Base-by-base conservation (phyloP, 2,888 invertebrate genomes). In the Philopedon plagiatum region DNA sequence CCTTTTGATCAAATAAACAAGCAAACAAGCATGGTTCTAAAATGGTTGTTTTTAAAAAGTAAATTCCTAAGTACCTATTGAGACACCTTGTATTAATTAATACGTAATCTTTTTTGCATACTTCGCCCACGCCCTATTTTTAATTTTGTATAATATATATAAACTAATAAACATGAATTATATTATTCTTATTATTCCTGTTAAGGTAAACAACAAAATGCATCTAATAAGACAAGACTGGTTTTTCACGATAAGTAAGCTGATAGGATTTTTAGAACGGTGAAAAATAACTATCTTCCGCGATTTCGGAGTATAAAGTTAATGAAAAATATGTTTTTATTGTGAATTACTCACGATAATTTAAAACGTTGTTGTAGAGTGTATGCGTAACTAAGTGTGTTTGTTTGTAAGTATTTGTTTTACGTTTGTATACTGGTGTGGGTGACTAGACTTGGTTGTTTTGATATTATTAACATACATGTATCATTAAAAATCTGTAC, bases 141-240 rank as follows among this genome's bases (percentile, higher is more conserved):
- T 15, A 15, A 39, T n/a, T n/a, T n/a, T n/a, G n/a, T n/a, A n/a
- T n/a, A n/a, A n/a, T n/a, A n/a, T n/a, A n/a, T n/a, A n/a, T n/a
- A n/a, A 5, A 15, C n/a, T 4, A 39, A 34, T 34, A 34, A 34
- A n/a, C n/a, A 39, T 39, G 39, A 1, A 39, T 39, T 39, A 39
- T n/a, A 39, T 39, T 39, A 7, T 34, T 44, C 1, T 23, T 23
- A 21, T 23, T 21, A 46, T 21, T 23, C 46, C 46, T 23, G n/a
- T 5, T 46, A 46, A n/a, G 46, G 46, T 23, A 46, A 46, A 46
- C 44, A 34, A 44, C 46, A 46, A n/a, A 23, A 23, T 23, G n/a
- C 21, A 46, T 46, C 19, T 46, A n/a, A 11, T 46, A 46, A 44
- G 19, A 21, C 46, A 23, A 21, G 23, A 23, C 46, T 21, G 5